phyloP scores from a whole-genome alignment of 2,888 invertebrate species.

The Argyra leucocephala region DNA sequence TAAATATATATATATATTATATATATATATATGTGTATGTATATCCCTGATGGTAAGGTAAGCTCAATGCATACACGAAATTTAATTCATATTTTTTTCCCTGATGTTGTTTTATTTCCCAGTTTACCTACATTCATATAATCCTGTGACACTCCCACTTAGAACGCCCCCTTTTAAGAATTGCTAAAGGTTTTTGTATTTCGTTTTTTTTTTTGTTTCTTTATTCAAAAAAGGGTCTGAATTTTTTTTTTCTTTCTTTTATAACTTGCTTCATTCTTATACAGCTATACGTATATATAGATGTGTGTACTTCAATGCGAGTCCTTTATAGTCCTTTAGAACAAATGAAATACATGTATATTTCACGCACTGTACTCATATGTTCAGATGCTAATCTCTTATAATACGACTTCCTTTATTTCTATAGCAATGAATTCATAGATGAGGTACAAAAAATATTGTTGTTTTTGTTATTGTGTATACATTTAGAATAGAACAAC shows the following conservation, averaged over 20 bases:
- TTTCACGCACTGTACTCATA: slow-evolving; percentile 13
- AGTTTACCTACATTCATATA: slow-evolving; percentile 7
- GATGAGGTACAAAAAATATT: neutral
- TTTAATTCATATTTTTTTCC: neutral
- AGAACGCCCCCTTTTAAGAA: slow-evolving; percentile 15
- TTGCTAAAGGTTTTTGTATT: neutral
- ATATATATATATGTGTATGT: too few species aligned
- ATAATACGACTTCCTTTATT: neutral
- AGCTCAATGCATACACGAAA: neutral
- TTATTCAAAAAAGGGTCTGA: neutral
- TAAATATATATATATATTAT: too few species aligned
- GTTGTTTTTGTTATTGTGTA: neutral
- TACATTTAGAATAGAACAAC: neutral
- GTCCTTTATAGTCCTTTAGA: too few species aligned
- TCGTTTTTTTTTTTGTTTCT: neutral
- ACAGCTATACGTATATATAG: too few species aligned
- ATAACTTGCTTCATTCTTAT: too few species aligned
- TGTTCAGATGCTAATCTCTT: slow-evolving; percentile 20
- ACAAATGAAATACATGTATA: too few species aligned
- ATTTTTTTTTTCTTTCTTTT: neutral
- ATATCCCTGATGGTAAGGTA: too few species aligned
- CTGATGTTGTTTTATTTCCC: too few species aligned
- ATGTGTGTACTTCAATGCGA: too few species aligned
- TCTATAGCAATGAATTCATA: too few species aligned
- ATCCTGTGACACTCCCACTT: slow-evolving; percentile 22